phyloP scores from a whole-genome alignment of 2,797 vertebrate species.

The Pachyuromys duprasi region DNA sequence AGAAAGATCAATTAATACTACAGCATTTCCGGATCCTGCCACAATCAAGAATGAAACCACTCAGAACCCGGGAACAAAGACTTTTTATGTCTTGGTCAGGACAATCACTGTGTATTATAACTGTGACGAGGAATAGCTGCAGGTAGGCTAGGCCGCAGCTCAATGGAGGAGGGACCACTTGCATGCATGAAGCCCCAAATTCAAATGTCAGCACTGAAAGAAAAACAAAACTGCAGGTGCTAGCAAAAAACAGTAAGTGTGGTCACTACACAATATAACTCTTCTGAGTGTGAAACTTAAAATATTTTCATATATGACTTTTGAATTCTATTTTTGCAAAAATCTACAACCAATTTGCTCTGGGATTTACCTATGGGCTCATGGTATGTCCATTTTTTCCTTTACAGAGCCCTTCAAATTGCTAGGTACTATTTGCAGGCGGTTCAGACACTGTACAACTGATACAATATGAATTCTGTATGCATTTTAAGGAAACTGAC shows the following conservation, averaged over 20 bases:
- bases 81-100: neutral
- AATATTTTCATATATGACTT: conserved; percentile 35
- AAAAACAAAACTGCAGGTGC: neutral
- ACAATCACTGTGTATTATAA: neutral
- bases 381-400: neutral
- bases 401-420: conserved; percentile 38
- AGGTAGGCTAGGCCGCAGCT: neutral
- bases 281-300: conserved; percentile 1
- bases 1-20: neutral
- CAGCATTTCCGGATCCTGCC: conserved; percentile 11
- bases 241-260: neutral
- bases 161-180: neutral
- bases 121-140: conserved; percentile 20
- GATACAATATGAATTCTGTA: conserved; percentile 5
- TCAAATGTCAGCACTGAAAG: neutral
- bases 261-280: neutral
- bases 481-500: neutral
- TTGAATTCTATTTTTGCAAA: conserved; percentile 20
- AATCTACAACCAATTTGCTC: conserved; percentile 15
- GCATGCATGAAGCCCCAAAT: neutral
- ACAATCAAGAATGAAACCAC: conserved; percentile 55
- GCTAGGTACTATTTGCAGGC: neutral
- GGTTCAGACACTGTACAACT: neutral
- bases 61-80: neutral
- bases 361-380: neutral